A percentile compares a stretch with the other conserved stretches of the same genome.
Evolutionary conservation across 1,140 invertebrate species (phyloP).

Genomic region (Euglossa dilemma): DNA sequence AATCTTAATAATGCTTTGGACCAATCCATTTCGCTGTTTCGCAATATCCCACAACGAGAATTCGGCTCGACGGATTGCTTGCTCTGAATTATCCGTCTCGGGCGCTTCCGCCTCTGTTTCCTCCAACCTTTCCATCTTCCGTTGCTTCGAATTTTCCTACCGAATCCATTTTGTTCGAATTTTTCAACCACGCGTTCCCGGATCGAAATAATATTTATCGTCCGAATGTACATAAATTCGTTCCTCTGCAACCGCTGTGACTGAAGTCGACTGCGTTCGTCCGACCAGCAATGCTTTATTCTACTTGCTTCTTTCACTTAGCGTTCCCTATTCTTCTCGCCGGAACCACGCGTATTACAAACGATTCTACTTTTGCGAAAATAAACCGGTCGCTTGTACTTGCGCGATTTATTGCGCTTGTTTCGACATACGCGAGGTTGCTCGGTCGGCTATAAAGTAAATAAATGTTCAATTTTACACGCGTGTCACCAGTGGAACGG

Average conservation of each 20-base stretch:
- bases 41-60: neutral
- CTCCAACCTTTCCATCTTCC: neutral
- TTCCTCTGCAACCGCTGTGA: neutral
- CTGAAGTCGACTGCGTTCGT: neutral
- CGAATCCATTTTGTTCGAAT: neutral
- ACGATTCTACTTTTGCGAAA: neutral
- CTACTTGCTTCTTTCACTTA: neutral
- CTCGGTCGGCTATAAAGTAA: neutral
- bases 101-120: conserved; percentile 30
- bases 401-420: neutral
- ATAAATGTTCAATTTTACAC: conserved; percentile 7
- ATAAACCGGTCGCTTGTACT: neutral
- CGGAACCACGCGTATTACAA: too few species aligned
- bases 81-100: conserved; percentile 31
- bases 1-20: conserved; percentile 68
- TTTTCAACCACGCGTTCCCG: neutral
- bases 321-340: neutral
- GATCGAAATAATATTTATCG: neutral
- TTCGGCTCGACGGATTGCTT: neutral
- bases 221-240: neutral
- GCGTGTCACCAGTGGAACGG: neutral
- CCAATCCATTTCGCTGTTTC: conserved; percentile 47
- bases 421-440: neutral
- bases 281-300: neutral
- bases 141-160: neutral